These are phyloP conservation scores for Gastracanthus pulcherrimus DNA, from an alignment of 2,888 invertebrate species.

Conservation along the genomic window DNA sequence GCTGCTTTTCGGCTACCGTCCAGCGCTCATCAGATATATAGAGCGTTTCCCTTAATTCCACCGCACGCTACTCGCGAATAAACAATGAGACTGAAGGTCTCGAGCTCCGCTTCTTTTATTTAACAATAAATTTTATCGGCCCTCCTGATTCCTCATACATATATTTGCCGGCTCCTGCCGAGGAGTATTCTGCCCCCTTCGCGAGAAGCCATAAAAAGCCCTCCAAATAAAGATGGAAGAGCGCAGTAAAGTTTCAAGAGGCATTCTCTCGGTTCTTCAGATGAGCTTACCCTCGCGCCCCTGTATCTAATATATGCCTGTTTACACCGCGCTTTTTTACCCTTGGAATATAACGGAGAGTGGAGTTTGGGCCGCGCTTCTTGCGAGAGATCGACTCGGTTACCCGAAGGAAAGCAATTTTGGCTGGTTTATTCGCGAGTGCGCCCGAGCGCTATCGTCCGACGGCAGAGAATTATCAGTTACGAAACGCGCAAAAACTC, in stretches of 20 bases:
- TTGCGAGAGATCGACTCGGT: neutral
- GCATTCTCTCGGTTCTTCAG: neutral
- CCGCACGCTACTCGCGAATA: no score
- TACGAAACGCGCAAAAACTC: neutral
- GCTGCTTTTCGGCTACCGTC: no score
- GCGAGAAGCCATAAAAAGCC: slow-evolving; percentile 8
- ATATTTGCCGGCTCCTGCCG: no score
- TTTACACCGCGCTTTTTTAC: no score
- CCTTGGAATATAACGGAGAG: no score
- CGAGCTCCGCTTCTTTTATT: neutral
- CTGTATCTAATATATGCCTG: no score
- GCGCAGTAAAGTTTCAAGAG: slow-evolving; percentile 27
- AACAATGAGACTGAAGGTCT: neutral
- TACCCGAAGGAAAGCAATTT: neutral
- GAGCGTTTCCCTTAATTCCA: no score
- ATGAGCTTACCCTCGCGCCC: neutral
- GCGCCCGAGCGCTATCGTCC: neutral
- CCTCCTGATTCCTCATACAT: no score
- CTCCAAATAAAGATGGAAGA: slow-evolving; percentile 29
- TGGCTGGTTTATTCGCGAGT: neutral
- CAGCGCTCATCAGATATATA: no score
- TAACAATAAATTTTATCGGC: no score
- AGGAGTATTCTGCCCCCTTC: slow-evolving; percentile 13
- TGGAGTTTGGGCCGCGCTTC: no score
- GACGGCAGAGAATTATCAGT: neutral